phyloP scores from a whole-genome alignment of 2,888 invertebrate species.

The Hyalella azteca region DNA sequence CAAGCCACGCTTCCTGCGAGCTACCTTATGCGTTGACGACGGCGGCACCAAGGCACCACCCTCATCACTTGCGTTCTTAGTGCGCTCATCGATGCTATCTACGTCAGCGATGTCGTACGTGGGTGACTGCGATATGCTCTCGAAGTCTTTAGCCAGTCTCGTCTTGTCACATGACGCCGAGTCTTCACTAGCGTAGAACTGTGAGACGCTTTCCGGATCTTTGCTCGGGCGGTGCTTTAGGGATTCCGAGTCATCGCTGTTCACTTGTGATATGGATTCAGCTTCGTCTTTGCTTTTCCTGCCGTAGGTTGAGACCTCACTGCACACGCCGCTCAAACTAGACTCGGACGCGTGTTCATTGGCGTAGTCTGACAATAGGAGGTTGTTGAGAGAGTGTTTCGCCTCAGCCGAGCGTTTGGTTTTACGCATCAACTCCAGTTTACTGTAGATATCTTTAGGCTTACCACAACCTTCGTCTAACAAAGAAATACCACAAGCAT shows the following conservation, averaged over 20 bases:
- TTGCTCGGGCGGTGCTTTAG: not conserved
- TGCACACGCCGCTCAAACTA: not conserved
- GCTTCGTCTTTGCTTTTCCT: not conserved
- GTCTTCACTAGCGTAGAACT: conserved; percentile 17
- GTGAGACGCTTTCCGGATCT: conserved; percentile 12
- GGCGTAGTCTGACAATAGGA: conserved; percentile 8
- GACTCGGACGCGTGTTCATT: conserved; percentile 1
- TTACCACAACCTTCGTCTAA: not conserved
- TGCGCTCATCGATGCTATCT: conserved; percentile 40
- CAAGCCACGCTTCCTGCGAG: not conserved
- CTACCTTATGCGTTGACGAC: not conserved
- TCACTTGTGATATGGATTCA: not conserved
- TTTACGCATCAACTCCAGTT: conserved; percentile 28
- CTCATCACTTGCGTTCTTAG: not conserved
- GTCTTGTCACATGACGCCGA: conserved; percentile 1
- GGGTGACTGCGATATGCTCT: conserved; percentile 52
- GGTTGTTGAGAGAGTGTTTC: conserved; percentile 27
- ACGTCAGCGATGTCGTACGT: conserved; percentile 54
- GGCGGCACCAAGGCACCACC: not conserved
- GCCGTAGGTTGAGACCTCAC: not conserved
- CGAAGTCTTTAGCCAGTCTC: conserved; percentile 45
- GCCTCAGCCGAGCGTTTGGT: not conserved
- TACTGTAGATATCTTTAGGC: conserved; percentile 34
- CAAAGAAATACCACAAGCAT: not conserved
- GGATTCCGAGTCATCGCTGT: conserved; percentile 2